phyloP scores from a whole-genome alignment of 2,888 invertebrate species.

The Drosophila seclusa region DNA sequence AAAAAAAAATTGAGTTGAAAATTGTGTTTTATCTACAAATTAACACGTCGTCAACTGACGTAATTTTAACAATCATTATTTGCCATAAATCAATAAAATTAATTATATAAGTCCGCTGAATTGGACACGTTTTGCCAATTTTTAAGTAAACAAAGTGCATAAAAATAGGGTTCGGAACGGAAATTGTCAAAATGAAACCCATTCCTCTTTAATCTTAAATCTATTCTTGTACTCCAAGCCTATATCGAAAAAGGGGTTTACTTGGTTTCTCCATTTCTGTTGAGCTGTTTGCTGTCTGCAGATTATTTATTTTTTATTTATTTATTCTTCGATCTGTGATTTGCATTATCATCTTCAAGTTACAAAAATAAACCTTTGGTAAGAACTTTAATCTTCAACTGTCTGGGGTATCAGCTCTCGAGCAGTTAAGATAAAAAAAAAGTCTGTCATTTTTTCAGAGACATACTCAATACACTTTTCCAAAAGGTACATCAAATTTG shows the following conservation, averaged over 20 bases:
- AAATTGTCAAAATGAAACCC: too few species aligned
- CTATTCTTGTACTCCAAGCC: not conserved
- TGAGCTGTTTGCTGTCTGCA: too few species aligned
- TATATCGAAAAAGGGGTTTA: not conserved
- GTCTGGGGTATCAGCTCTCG: slow-evolving; percentile 16
- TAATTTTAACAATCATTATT: slow-evolving; percentile 26
- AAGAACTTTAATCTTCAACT: not conserved
- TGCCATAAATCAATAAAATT: slow-evolving; percentile 13
- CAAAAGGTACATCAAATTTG: not conserved
- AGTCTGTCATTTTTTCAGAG: slow-evolving; percentile 9
- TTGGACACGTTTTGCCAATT: slow-evolving; percentile 1
- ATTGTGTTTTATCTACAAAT: slow-evolving; percentile 31
- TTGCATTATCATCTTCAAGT: slow-evolving; percentile 1
- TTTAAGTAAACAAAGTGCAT: slow-evolving; percentile 5
- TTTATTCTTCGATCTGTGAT: not conserved
- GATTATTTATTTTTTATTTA: not conserved
- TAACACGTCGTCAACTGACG: slow-evolving; percentile 43
- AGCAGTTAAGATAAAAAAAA: slow-evolving; percentile 6
- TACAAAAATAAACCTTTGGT: not conserved
- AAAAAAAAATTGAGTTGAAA: slow-evolving; percentile 10
- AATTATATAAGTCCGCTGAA: not conserved
- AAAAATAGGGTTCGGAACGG: not conserved
- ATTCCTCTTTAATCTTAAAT: not conserved
- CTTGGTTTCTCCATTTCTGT: too few species aligned
- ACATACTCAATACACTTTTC: not conserved